Conservation (phyloP, 1,140 invertebrate species). For the Caenorhabditis remanei region DNA sequence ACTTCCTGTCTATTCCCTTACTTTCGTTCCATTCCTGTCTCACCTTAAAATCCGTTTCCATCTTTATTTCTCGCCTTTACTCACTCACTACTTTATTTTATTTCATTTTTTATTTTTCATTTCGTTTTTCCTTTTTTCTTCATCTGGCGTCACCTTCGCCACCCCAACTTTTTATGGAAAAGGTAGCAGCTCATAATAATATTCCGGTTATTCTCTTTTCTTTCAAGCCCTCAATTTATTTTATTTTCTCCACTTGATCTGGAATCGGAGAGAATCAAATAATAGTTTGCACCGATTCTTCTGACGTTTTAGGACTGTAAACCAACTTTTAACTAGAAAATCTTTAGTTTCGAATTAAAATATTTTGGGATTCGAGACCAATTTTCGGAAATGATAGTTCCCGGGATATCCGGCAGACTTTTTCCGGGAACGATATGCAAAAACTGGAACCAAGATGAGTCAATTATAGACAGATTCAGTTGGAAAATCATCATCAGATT, state of each 20-base stretch:
- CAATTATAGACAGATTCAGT: no score
- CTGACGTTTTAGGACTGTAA: no score
- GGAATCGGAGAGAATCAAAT: background rate
- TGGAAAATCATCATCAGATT: no score
- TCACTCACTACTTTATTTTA: background rate
- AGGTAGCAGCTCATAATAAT: slow-evolving; percentile 26
- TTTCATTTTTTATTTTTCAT: slow-evolving; percentile 40
- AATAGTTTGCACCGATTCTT: no score
- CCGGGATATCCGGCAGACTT: no score
- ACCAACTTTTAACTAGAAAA: no score
- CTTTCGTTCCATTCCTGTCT: background rate
- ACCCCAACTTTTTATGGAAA: slow-evolving; percentile 21
- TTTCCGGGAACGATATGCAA: no score
- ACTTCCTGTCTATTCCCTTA: background rate
- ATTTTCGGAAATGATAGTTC: no score
- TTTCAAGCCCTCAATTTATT: background rate
- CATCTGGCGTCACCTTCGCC: background rate
- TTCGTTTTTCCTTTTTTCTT: background rate
- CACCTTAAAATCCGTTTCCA: background rate
- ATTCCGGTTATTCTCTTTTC: background rate
- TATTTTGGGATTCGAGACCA: no score
- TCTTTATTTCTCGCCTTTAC: background rate
- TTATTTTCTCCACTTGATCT: background rate
- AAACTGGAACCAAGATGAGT: no score
- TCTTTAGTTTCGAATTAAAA: no score